These are phyloP conservation scores for Chanos chanos DNA, from an alignment of 2,797 vertebrate genomes.

Conservation along the genomic window DNA sequence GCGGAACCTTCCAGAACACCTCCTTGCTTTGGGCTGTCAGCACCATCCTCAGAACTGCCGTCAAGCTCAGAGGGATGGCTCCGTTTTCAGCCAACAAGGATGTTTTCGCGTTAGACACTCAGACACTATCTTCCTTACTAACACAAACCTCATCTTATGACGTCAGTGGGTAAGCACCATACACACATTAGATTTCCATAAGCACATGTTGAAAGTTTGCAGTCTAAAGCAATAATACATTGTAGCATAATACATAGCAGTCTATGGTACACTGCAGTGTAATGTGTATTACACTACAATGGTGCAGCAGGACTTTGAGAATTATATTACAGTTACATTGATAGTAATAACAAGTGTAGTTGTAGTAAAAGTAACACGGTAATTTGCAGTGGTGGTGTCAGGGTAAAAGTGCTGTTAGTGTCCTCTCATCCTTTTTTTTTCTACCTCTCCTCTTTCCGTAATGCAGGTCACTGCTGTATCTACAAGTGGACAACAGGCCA, in stretches of 20 bases:
- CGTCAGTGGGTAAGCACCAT: conserved; percentile 58
- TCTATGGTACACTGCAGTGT: too few species aligned
- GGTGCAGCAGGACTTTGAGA: too few species aligned
- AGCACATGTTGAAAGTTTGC: too few species aligned
- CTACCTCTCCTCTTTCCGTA: neutral
- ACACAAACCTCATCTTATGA: conserved; percentile 41
- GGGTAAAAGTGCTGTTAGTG: neutral
- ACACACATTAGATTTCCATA: too few species aligned
- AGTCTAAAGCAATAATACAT: too few species aligned
- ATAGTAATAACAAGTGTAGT: too few species aligned
- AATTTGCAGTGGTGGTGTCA: too few species aligned
- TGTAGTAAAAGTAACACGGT: too few species aligned
- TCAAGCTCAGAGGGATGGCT: conserved; percentile 62
- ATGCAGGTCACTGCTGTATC: conserved; percentile 65
- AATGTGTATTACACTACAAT: too few species aligned
- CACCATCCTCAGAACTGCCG: conserved; percentile 68
- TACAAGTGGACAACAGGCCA: conserved; percentile 73
- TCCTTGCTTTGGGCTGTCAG: conserved; percentile 75
- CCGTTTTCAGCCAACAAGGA: conserved; percentile 61
- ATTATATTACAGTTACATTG: too few species aligned
- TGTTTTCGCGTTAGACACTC: conserved; percentile 53
- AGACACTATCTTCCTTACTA: conserved; percentile 58
- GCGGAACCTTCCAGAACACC: conserved; percentile 59
- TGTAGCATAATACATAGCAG: too few species aligned
- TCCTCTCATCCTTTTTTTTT: neutral